These are phyloP conservation scores for Drosophila histrio DNA, from an alignment of 2,888 invertebrate genomes.

Conservation along the genomic window DNA sequence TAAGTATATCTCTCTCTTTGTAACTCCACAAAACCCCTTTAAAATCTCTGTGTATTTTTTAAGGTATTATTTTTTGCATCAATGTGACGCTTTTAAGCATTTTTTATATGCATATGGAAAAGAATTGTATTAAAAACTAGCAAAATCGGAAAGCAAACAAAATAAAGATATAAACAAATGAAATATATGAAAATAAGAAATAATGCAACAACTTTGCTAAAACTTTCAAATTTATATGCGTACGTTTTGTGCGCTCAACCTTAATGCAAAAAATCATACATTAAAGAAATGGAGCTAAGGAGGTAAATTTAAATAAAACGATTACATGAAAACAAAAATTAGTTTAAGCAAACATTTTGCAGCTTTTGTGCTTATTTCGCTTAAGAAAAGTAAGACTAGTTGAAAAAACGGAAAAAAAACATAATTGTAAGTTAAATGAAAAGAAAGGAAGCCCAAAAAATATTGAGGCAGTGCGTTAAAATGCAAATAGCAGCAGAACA, in stretches of 20 bases:
- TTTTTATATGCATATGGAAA: slow-evolving; percentile 66
- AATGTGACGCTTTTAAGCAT: slow-evolving; percentile 76
- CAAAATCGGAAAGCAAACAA: slow-evolving; percentile 39
- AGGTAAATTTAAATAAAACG: slow-evolving; percentile 39
- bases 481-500: slow-evolving; percentile 35
- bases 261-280: slow-evolving; percentile 73
- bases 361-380: slow-evolving; percentile 80
- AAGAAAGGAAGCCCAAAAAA: slow-evolving; percentile 33
- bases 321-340: slow-evolving; percentile 52
- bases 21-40: slow-evolving; percentile 61
- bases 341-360: slow-evolving; percentile 80
- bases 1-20: slow-evolving; percentile 59
- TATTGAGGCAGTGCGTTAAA: slow-evolving; percentile 15
- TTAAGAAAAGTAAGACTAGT: slow-evolving; percentile 79
- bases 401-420: slow-evolving; percentile 62
- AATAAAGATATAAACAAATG: slow-evolving; percentile 30
- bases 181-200: slow-evolving; percentile 33
- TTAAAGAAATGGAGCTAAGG: slow-evolving; percentile 62
- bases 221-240: slow-evolving; percentile 73
- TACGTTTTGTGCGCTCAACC: slow-evolving; percentile 71
- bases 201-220: slow-evolving; percentile 61
- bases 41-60: slow-evolving; percentile 69
- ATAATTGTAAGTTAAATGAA: slow-evolving; percentile 62
- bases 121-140: slow-evolving; percentile 69
- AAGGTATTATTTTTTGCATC: slow-evolving; percentile 81